Conservation (phyloP, 2,888 invertebrate species). For the Teleiodes luculella region DNA sequence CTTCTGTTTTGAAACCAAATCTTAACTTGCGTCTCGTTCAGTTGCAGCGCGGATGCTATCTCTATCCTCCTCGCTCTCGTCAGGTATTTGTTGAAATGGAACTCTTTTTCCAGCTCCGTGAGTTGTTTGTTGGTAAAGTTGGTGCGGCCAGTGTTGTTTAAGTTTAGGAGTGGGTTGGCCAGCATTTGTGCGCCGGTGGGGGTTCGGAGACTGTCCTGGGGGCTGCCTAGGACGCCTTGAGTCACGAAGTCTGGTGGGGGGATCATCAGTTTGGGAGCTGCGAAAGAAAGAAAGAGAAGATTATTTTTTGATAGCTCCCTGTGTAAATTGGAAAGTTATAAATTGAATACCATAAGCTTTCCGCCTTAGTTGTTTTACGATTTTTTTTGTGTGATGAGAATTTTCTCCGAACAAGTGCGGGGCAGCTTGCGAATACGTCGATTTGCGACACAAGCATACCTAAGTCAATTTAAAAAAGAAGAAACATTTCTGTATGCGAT, state of each 20-base stretch:
- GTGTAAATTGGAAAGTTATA: too few species aligned
- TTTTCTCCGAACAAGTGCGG: too few species aligned
- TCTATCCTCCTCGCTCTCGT: constrained; percentile 98
- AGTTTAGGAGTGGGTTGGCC: constrained; percentile 67
- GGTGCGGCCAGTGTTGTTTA: constrained; percentile 94
- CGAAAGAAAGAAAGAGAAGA: constrained; percentile 34
- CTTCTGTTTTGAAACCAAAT: constrained; percentile 99
- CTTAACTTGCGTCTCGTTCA: constrained; percentile 98
- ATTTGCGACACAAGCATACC: too few species aligned
- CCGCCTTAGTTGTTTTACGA: too few species aligned
- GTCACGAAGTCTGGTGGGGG: constrained; percentile 72
- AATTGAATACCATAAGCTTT: too few species aligned
- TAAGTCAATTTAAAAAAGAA: too few species aligned
- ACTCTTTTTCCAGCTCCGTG: constrained; percentile 99
- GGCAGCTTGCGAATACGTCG: too few species aligned
- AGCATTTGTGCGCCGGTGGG: constrained; percentile 71
- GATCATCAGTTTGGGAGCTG: constrained; percentile 83
- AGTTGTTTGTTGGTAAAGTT: constrained; percentile 99
- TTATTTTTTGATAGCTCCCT: too few species aligned
- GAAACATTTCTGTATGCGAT: too few species aligned
- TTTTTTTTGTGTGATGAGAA: too few species aligned
- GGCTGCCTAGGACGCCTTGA: constrained; percentile 70
- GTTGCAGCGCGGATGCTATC: constrained; percentile 96
- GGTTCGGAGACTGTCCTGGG: constrained; percentile 68
- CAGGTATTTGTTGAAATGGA: constrained; percentile 99